Conservation (phyloP, 2,888 invertebrate genomes). For the Ophonus ardosiacus region DNA sequence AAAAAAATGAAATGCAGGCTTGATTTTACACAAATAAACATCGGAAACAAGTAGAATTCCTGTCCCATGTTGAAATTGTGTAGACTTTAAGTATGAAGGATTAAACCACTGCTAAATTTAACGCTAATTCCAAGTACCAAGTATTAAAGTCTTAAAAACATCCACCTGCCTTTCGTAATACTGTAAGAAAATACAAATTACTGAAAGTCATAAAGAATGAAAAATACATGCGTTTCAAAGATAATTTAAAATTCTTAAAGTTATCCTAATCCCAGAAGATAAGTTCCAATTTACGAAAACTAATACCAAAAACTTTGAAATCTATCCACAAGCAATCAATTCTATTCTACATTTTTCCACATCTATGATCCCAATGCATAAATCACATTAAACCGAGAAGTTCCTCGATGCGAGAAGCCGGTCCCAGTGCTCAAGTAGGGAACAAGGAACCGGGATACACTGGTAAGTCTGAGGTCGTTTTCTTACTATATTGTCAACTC, state of each 20-base stretch:
- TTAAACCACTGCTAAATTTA: not conserved
- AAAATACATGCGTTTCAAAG: not conserved
- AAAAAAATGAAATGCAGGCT: no score
- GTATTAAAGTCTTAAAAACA: not conserved
- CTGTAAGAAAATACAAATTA: not conserved
- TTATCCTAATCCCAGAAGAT: not conserved
- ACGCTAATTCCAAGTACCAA: not conserved
- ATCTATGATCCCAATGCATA: slow-evolving; percentile 56
- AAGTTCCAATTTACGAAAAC: slow-evolving; percentile 25
- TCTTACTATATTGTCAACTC: not conserved
- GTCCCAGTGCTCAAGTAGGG: not conserved
- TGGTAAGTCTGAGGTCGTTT: not conserved
- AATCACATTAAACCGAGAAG: slow-evolving; percentile 55
- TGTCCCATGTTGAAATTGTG: no score
- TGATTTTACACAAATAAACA: no score
- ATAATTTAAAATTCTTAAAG: not conserved
- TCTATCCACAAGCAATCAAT: slow-evolving; percentile 47
- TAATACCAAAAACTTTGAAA: slow-evolving; percentile 38
- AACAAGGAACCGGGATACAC: slow-evolving; percentile 26
- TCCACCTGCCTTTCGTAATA: no score
- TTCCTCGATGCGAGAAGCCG: slow-evolving; percentile 37
- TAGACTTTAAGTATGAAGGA: no score
- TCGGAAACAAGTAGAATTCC: no score
- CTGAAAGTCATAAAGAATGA: not conserved
- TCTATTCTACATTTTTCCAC: slow-evolving; percentile 45